phyloP scores from a whole-genome alignment of 2,888 invertebrate species.

The Xanthostigma xanthostigma region DNA sequence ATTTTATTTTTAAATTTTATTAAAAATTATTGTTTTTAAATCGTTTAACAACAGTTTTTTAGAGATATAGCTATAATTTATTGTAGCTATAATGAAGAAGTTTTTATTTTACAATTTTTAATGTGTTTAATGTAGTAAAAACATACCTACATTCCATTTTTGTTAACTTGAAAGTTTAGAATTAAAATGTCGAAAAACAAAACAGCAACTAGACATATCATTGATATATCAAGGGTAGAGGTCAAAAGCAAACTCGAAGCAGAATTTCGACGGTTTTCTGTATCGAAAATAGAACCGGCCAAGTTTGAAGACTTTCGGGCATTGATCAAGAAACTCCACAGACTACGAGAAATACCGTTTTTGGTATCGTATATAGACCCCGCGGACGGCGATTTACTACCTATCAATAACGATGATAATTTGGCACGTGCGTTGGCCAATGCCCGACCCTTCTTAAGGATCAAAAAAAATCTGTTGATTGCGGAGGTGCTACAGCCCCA shows the following conservation, averaged over 20 bases:
- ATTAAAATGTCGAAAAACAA: constrained; percentile 30
- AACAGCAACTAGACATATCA: constrained; percentile 58
- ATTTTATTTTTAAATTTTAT: constrained; percentile 18
- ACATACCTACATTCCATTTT: too few relatives aligned
- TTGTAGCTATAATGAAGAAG: too few relatives aligned
- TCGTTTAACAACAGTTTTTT: constrained; percentile 10
- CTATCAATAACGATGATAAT: too few relatives aligned
- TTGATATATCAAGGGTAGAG: constrained; percentile 42
- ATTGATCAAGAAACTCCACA: constrained; percentile 70
- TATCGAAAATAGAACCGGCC: constrained; percentile 58
- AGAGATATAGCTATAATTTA: neutral
- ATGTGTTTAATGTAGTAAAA: too few relatives aligned
- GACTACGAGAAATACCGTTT: constrained; percentile 73
- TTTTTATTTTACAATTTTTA: too few relatives aligned
- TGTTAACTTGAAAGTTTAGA: constrained; percentile 31
- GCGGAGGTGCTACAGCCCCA: too few relatives aligned
- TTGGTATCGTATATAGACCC: constrained; percentile 94
- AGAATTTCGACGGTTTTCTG: constrained; percentile 89
- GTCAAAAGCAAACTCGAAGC: constrained; percentile 96
- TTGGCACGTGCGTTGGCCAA: too few relatives aligned
- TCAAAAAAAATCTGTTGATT: too few relatives aligned
- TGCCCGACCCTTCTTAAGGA: too few relatives aligned
- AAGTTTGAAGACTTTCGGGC: constrained; percentile 80
- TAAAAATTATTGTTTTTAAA: constrained; percentile 17
- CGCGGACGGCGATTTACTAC: constrained; percentile 78